A percentile compares a stretch with the other conserved stretches of the same genome.
These are phyloP conservation scores for Acleris holmiana DNA, from an alignment of 2,888 invertebrate genomes.

Conservation along the genomic window DNA sequence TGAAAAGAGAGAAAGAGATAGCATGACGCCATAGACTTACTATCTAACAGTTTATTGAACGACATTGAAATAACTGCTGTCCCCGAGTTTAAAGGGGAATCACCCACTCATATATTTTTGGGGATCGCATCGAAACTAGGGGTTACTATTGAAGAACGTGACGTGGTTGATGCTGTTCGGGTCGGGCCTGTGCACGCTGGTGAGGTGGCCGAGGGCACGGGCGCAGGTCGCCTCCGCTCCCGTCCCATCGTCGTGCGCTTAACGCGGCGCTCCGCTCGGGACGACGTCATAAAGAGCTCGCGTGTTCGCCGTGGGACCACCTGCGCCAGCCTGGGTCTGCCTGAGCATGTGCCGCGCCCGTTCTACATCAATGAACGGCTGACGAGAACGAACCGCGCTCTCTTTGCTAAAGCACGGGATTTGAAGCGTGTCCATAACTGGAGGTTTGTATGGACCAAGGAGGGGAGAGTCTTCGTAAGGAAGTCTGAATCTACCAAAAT, in stretches of 20 bases:
- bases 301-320: not conserved
- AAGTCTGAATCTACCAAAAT: not conserved
- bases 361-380: constrained; percentile 30
- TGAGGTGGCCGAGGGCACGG: not conserved
- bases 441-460: constrained; percentile 26
- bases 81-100: constrained; percentile 1
- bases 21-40: too few species aligned
- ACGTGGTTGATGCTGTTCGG: not conserved
- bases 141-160: not conserved
- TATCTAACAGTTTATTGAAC: not conserved
- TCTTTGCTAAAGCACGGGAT: constrained; percentile 17
- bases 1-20: too few species aligned
- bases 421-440: not conserved
- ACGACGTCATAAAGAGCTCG: not conserved
- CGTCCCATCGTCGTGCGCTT: constrained; percentile 8
- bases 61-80: not conserved
- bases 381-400: constrained; percentile 6
- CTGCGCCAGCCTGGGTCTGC: not conserved
- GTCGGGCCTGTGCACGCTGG: not conserved
- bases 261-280: not conserved
- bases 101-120: not conserved
- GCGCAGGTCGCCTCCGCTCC: not conserved
- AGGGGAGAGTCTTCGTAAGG: constrained; percentile 9
- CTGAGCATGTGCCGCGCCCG: not conserved
- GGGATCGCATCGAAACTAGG: not conserved